Evolutionary conservation across 2,113 vertebrate genomes (phyloP).

Genomic region (Desmodus rotundus): DNA sequence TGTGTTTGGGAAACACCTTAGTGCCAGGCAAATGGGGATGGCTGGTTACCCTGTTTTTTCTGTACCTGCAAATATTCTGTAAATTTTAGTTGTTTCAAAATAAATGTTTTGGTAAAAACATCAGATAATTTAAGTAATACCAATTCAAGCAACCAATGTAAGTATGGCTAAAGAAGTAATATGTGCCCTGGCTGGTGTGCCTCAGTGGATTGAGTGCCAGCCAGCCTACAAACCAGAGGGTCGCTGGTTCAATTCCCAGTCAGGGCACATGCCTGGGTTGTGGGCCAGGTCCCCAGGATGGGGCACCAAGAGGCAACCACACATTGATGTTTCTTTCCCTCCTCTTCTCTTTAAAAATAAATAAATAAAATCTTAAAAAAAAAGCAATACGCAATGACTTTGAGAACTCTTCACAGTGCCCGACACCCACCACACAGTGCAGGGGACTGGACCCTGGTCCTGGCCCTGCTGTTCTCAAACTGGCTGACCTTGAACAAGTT

Average conservation of each 20-base stretch:
- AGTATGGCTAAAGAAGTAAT: background rate
- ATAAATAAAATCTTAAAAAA: no score
- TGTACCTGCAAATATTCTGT: background rate
- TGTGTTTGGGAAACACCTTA: background rate
- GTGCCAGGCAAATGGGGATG: background rate
- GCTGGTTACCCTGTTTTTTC: background rate
- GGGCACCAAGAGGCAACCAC: no score
- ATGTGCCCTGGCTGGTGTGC: no score
- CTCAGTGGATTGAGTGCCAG: no score
- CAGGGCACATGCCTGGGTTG: no score
- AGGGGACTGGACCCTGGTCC: background rate
- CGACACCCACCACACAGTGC: accelerated
- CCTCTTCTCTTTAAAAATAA: no score
- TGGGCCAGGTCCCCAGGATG: no score
- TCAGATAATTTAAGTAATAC: background rate
- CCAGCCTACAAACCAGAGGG: no score
- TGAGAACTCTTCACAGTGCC: background rate
- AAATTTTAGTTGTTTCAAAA: background rate
- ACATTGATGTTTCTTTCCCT: no score
- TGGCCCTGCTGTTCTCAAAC: background rate
- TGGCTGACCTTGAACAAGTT: background rate
- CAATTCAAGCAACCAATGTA: background rate
- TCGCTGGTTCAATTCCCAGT: no score
- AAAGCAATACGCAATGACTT: background rate
- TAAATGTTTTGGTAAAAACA: background rate